A percentile compares a stretch with the other conserved stretches of the same genome.
Evolutionary conservation across 2,797 vertebrate species (phyloP).

Genomic region (Etheostoma nigrum): DNA sequence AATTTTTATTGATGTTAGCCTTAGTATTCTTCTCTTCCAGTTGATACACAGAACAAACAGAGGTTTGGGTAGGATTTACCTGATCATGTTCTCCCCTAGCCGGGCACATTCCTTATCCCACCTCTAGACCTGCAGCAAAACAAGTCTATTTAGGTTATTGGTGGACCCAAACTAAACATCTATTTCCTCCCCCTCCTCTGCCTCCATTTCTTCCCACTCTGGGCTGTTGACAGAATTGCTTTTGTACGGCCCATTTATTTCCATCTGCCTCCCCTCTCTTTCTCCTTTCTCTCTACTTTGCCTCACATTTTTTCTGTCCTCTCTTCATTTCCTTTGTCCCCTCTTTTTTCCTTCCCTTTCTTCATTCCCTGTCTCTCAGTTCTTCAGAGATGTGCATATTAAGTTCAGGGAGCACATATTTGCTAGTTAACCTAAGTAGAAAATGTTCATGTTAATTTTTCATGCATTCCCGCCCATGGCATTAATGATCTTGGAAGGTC

Average conservation of each 20-base stretch:
- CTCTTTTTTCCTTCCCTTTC: neutral
- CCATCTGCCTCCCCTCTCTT: constrained; percentile 55
- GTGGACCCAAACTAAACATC: constrained; percentile 63
- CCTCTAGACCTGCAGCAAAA: constrained; percentile 39
- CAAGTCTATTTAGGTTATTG: constrained; percentile 60
- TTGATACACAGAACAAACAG: constrained; percentile 24
- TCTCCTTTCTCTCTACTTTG: constrained; percentile 36
- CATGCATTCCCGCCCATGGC: neutral
- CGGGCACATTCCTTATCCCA: constrained; percentile 26
- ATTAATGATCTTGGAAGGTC: neutral
- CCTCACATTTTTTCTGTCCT: constrained; percentile 38
- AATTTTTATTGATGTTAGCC: constrained; percentile 32
- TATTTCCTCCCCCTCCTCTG: constrained; percentile 44
- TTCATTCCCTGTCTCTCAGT: neutral
- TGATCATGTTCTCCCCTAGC: constrained; percentile 8
- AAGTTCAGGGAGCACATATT: neutral
- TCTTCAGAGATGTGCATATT: neutral
- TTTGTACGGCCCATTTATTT: constrained; percentile 70
- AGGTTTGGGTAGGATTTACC: constrained; percentile 33
- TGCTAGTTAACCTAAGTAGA: neutral
- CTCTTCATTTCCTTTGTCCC: constrained; percentile 8
- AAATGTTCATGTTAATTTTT: neutral
- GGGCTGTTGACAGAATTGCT: constrained; percentile 66
- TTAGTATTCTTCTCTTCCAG: constrained; percentile 29
- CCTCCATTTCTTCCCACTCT: constrained; percentile 52